phyloP scores from a whole-genome alignment of 35 echinoderm and acorn worm genomes.

The Stichopus chloronotus region DNA sequence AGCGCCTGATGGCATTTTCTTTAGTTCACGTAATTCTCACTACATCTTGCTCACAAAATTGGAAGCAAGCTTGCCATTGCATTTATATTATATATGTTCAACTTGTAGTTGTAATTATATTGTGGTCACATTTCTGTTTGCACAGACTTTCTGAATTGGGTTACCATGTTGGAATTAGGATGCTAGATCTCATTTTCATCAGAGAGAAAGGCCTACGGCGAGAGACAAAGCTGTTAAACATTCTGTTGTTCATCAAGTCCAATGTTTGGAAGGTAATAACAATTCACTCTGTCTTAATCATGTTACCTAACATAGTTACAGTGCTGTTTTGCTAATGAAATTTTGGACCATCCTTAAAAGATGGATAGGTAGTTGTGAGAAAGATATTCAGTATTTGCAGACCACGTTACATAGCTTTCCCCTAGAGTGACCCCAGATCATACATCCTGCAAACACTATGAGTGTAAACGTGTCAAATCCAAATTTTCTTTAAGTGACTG shows the following conservation, averaged over 20 bases:
- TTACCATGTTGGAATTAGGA: slow-evolving; percentile 95
- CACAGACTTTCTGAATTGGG: slow-evolving; percentile 92
- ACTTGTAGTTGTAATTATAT: too few species aligned
- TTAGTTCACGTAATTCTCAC: too few species aligned
- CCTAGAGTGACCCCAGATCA: neutral
- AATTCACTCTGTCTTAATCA: neutral
- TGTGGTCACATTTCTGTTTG: neutral
- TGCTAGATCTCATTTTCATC: slow-evolving; percentile 95
- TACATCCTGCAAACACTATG: too few species aligned
- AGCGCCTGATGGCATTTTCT: too few species aligned
- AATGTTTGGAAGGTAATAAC: slow-evolving; percentile 91
- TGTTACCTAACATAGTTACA: neutral
- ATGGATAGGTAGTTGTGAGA: neutral
- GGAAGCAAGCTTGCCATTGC: too few species aligned
- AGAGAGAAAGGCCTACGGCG: slow-evolving; percentile 89
- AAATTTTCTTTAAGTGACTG: too few species aligned
- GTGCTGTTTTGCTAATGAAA: neutral
- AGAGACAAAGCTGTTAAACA: slow-evolving; percentile 97
- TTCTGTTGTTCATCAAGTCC: slow-evolving; percentile 92
- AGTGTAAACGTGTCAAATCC: too few species aligned
- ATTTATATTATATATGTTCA: too few species aligned
- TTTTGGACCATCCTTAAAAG: neutral
- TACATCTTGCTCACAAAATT: too few species aligned
- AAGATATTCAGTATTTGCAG: neutral
- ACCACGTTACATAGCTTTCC: neutral